phyloP scores from a whole-genome alignment of 64 coral and sea anemone genomes.

The Astreopora myriophthalma region DNA sequence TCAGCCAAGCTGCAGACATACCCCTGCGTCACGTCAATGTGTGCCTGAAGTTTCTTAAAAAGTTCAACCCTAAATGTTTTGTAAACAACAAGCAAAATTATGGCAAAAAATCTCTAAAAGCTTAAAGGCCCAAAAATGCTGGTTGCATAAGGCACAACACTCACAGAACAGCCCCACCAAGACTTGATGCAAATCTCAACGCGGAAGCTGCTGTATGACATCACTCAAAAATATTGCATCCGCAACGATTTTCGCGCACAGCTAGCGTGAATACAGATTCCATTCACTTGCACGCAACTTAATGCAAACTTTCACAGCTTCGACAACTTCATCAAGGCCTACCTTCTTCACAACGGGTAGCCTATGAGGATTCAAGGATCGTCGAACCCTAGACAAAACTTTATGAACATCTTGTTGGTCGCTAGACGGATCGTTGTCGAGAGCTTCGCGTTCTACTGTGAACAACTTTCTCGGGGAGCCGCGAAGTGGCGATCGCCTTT shows the following conservation, averaged over 20 bases:
- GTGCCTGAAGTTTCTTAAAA: too few species aligned
- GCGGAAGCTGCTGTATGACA: neutral
- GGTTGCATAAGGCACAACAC: too few species aligned
- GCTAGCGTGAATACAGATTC: neutral
- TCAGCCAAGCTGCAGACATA: too few species aligned
- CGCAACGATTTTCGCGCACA: too few species aligned
- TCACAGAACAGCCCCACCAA: neutral
- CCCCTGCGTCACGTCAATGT: too few species aligned
- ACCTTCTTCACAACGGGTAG: constrained; percentile 23
- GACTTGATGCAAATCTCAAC: neutral
- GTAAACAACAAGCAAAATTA: neutral
- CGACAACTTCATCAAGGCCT: neutral
- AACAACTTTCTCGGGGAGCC: constrained; percentile 28
- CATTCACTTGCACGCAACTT: neutral
- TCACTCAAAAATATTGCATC: neutral
- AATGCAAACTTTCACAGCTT: neutral
- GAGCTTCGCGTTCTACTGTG: neutral
- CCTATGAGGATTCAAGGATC: constrained; percentile 18
- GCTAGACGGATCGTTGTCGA: neutral
- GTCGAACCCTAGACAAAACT: constrained; percentile 1
- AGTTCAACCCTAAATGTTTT: too few species aligned
- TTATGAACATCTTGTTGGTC: constrained; percentile 31
- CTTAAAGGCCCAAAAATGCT: too few species aligned
- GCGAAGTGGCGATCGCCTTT: constrained; percentile 23
- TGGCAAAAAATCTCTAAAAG: too few species aligned